Base-by-base conservation (phyloP, 2,888 invertebrate species). In the Oasisia sp. region DNA sequence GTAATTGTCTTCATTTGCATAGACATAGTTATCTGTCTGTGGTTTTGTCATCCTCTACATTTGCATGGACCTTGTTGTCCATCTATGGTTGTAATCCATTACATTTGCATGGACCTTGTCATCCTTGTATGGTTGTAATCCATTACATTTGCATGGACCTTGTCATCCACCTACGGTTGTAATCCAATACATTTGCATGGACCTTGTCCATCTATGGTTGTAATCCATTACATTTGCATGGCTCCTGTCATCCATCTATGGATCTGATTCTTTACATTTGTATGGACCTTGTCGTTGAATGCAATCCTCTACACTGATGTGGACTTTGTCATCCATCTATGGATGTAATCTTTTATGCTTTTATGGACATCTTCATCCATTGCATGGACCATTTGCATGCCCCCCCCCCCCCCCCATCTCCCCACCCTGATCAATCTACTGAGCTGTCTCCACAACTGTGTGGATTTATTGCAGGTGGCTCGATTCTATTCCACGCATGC, bases 21-120 rank as follows among this genome's bases (percentile, higher is more conserved):
- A 1, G 56, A 56, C 56, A 11, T 56, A 14, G 56, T 56, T 19
- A 14, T 19, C 74, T 27, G 27, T 19, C 74, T 74, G 27, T 74
- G 58, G 74, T 27, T 14, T 19, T 50, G 50, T 50, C 2, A 74
- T 74, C 27, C 74, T 27, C 27, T 27, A 74, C 74, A 74, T 74
- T 74, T 74, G 74, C 74, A 74, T 74, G 74, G 74, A 74, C 27
- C 74, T 74, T 74, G 74, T 27, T 19, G 5, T 74, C 27, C 74
- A 74, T 74, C 74, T 74, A 19, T 74, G 74, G 19, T 2, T 74
- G 19, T 74, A 27, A n/a, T 7, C 74, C 74, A 27, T n/a, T n/a
- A 74, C 74, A 74, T 74, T 74, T 74, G 74, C 74, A 74, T 74
- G 74, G 74, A 74, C 74, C 74, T 74, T 74, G 74, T n/a, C n/a